These are phyloP conservation scores for Nerophis ophidion DNA, from an alignment of 2,113 vertebrate species.

Conservation along the genomic window DNA sequence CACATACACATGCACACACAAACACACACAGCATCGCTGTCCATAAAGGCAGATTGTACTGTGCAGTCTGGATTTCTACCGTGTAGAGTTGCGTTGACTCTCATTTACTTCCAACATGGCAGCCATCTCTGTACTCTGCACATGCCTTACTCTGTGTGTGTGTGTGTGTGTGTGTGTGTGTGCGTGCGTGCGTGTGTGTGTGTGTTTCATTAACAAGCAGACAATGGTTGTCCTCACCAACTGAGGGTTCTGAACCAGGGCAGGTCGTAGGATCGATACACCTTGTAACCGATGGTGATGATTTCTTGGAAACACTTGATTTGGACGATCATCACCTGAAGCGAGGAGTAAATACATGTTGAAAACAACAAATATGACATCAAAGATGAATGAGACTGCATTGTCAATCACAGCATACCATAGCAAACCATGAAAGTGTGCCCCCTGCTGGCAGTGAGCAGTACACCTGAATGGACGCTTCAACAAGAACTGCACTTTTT, in stretches of 20 bases:
- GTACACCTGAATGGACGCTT: too few species aligned
- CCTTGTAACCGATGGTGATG: constrained; percentile 95
- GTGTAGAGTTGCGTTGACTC: constrained; percentile 5
- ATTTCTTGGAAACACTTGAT: constrained; percentile 99
- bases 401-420: too few species aligned
- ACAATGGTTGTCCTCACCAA: constrained; percentile 76
- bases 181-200: background rate
- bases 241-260: constrained; percentile 96
- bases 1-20: background rate
- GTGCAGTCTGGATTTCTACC: background rate
- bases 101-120: constrained; percentile 57
- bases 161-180: constrained; percentile 10
- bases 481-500: too few species aligned
- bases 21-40: background rate
- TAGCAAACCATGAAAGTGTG: too few species aligned
- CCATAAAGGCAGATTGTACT: too few species aligned
- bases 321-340: constrained; percentile 88
- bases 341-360: background rate
- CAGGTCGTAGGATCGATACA: constrained; percentile 92
- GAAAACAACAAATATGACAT: background rate
- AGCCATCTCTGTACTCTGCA: constrained; percentile 61
- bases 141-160: background rate
- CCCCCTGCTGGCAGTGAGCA: too few species aligned
- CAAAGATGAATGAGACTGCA: too few species aligned
- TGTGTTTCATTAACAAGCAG: too few species aligned